These are phyloP conservation scores for Caenorhabditis sp. DNA, from an alignment of 2,888 invertebrate species.

Conservation along the genomic window DNA sequence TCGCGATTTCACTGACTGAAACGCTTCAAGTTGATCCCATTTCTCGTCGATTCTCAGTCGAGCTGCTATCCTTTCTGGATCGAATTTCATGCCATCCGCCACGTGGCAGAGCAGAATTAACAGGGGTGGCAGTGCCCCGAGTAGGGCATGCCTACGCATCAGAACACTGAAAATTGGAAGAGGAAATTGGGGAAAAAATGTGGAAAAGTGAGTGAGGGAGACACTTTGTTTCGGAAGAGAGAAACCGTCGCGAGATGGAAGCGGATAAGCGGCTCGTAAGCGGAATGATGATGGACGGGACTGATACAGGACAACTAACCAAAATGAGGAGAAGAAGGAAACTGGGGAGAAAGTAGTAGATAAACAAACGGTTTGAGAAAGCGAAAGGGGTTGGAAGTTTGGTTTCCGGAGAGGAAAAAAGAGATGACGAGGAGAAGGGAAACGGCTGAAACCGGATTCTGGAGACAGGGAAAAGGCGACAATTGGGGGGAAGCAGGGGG, in stretches of 20 bases:
- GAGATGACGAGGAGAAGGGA: no score
- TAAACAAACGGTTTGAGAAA: slow-evolving; percentile 52
- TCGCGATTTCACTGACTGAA: slow-evolving; percentile 62
- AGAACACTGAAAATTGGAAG: slow-evolving; percentile 13
- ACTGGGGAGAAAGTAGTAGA: slow-evolving; percentile 43
- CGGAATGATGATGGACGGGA: slow-evolving; percentile 15
- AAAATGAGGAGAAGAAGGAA: slow-evolving; percentile 15
- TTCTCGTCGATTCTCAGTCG: slow-evolving; percentile 72
- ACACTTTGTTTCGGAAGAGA: not conserved
- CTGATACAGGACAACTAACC: not conserved
- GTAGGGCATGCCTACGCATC: slow-evolving; percentile 50
- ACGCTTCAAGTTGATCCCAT: slow-evolving; percentile 70
- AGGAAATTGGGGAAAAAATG: not conserved
- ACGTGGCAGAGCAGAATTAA: slow-evolving; percentile 26
- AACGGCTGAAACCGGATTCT: slow-evolving; percentile 42
- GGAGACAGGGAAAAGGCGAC: slow-evolving; percentile 14
- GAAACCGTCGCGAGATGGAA: slow-evolving; percentile 5
- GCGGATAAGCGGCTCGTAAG: slow-evolving; percentile 6
- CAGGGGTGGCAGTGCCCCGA: slow-evolving; percentile 45
- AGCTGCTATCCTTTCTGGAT: slow-evolving; percentile 79
- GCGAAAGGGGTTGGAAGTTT: slow-evolving; percentile 50
- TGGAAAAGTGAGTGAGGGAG: slow-evolving; percentile 20
- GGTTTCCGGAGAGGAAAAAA: slow-evolving; percentile 46
- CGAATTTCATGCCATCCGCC: slow-evolving; percentile 72
- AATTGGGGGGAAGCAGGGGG: slow-evolving; percentile 5